phyloP scores from a whole-genome alignment of 2,888 invertebrate species.

The Idaea biselata region DNA sequence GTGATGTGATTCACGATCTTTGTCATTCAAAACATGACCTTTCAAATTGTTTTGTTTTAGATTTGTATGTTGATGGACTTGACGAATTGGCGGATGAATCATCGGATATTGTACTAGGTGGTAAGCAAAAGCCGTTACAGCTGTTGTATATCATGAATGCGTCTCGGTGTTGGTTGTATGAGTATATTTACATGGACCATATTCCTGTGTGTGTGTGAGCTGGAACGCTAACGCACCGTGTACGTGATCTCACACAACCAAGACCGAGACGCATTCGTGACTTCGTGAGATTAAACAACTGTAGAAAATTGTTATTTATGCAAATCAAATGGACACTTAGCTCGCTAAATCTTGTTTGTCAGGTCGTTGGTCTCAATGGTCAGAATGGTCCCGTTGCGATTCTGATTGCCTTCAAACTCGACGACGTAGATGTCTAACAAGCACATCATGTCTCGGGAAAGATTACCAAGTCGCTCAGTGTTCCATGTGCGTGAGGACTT shows the following conservation, averaged over 20 bases:
- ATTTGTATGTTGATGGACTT: conserved; percentile 61
- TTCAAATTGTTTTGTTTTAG: conserved; percentile 40
- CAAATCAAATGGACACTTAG: not conserved
- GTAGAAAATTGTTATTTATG: not conserved
- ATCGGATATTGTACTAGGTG: conserved; percentile 56
- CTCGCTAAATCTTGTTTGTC: conserved; percentile 7
- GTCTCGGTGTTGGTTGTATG: too few species aligned
- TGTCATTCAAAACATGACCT: not conserved
- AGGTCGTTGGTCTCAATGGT: conserved; percentile 93
- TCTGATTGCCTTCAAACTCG: conserved; percentile 92
- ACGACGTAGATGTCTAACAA: conserved; percentile 85
- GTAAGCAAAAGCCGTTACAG: conserved; percentile 29
- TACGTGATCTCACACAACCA: too few species aligned
- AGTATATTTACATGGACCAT: too few species aligned
- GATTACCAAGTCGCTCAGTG: conserved; percentile 70
- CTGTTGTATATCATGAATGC: not conserved
- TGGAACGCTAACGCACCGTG: too few species aligned
- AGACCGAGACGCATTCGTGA: too few species aligned
- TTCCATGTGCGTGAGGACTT: conserved; percentile 67
- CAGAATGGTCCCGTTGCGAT: conserved; percentile 95
- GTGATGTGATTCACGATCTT: not conserved
- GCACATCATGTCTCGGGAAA: conserved; percentile 60
- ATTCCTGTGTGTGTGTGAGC: too few species aligned
- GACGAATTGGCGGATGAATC: conserved; percentile 72
- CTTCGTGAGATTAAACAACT: too few species aligned